These are phyloP conservation scores for Aphaenogaster ashmeadi DNA, from an alignment of 1,140 invertebrate genomes.

Conservation along the genomic window DNA sequence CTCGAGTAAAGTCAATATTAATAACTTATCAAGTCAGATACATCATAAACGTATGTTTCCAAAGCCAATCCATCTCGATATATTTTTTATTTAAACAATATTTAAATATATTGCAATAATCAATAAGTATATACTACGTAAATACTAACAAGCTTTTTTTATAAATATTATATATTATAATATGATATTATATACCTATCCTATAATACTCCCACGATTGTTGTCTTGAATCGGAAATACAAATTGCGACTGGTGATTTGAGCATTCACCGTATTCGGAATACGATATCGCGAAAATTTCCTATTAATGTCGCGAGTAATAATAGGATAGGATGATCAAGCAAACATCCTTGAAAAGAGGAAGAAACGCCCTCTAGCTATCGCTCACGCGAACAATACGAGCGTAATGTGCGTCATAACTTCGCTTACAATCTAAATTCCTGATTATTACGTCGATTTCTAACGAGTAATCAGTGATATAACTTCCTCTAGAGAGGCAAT, in stretches of 20 bases:
- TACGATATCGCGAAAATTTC: not conserved
- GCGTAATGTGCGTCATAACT: not conserved
- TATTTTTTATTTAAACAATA: not conserved
- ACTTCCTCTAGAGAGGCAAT: slow-evolving; percentile 42
- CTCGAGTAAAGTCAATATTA: not conserved
- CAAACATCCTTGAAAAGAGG: slow-evolving; percentile 3
- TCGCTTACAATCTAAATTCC: slow-evolving; percentile 43
- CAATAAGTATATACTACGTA: not conserved
- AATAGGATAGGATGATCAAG: not conserved
- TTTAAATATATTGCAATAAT: too few species aligned
- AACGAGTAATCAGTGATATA: slow-evolving; percentile 15
- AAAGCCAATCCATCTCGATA: too few species aligned
- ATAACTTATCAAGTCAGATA: not conserved
- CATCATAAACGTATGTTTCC: not conserved
- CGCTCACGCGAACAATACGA: slow-evolving; percentile 10
- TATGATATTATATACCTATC: not conserved
- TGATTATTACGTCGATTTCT: slow-evolving; percentile 32
- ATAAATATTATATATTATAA: slow-evolving; percentile 1
- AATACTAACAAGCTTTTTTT: too few species aligned
- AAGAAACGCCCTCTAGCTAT: not conserved
- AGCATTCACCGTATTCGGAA: not conserved
- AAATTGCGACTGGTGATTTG: not conserved
- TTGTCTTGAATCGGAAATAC: not conserved
- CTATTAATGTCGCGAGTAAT: slow-evolving; percentile 20
- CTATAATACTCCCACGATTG: not conserved